Percentiles rank a stretch among this genome's conserved stretches.
Evolutionary conservation across 2,113 vertebrate species (phyloP).

Genomic region (Lampris megalopsis): DNA sequence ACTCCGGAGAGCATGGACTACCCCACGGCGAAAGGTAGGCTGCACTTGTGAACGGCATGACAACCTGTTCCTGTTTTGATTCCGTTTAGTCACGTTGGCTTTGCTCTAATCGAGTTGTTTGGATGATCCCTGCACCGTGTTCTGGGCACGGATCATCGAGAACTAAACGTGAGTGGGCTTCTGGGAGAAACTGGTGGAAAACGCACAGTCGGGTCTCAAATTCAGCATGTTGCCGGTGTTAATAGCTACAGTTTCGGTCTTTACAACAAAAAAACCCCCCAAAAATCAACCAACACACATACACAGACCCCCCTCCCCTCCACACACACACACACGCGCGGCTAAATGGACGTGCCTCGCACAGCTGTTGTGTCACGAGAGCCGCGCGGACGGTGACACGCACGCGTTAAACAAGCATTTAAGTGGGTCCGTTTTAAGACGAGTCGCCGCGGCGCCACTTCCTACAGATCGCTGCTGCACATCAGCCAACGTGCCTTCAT

Average conservation of each 20-base stretch:
- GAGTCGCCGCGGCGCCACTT: conserved; percentile 12
- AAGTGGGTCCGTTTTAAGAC: conserved; percentile 27
- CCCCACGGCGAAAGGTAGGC: conserved; percentile 90
- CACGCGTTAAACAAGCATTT: conserved; percentile 50
- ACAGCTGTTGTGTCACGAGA: conserved; percentile 72
- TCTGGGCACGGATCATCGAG: too few species aligned
- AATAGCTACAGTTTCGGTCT: too few species aligned
- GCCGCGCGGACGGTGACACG: conserved; percentile 66
- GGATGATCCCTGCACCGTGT: too few species aligned
- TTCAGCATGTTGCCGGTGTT: too few species aligned
- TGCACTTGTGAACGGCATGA: conserved; percentile 6
- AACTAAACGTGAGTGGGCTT: too few species aligned
- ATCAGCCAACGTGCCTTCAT: conserved; percentile 18
- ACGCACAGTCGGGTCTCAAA: too few species aligned
- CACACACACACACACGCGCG: too few species aligned
- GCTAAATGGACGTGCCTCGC: too few species aligned
- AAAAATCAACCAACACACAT: too few species aligned
- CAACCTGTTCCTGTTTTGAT: conserved; percentile 29
- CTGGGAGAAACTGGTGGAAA: too few species aligned
- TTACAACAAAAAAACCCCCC: too few species aligned
- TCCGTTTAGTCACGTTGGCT: conserved; percentile 10
- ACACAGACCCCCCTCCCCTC: too few species aligned
- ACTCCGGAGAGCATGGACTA: conserved; percentile 96
- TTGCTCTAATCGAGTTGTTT: conserved; percentile 9
- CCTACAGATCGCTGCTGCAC: conserved; percentile 4